Conservation (phyloP, 2,797 vertebrate genomes). For the Phalloptychus januarius region DNA sequence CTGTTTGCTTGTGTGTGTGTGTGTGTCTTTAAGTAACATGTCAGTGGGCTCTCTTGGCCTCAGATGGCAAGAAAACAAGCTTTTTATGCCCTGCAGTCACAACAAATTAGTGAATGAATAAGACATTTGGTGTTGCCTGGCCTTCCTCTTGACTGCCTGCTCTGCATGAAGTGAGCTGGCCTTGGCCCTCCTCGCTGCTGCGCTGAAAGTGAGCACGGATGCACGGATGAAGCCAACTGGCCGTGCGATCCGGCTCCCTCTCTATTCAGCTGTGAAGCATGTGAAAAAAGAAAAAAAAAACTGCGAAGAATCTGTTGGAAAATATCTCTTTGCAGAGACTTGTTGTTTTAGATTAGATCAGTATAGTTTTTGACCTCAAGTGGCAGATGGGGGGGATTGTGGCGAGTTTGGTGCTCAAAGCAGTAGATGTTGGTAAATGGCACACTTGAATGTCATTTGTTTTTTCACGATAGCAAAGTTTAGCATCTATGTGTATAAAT, state of each 20-base stretch:
- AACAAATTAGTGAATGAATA: conserved; percentile 84
- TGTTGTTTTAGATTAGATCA: conserved; percentile 10
- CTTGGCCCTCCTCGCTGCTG: conserved; percentile 60
- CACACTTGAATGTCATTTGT: conserved; percentile 12
- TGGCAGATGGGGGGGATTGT: background rate
- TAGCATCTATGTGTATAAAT: too few species aligned
- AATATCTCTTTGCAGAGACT: conserved; percentile 8
- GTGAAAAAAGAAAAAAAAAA: background rate
- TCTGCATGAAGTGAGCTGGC: conserved; percentile 77
- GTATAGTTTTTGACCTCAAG: background rate
- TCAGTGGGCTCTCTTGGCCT: conserved; percentile 77
- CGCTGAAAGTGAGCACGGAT: conserved; percentile 54
- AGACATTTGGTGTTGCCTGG: conserved; percentile 85
- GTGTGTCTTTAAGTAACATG: conserved; percentile 63
- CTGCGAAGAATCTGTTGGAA: conserved; percentile 15
- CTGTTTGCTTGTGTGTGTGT: conserved; percentile 26
- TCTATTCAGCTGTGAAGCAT: conserved; percentile 23
- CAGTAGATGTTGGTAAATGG: conserved; percentile 8
- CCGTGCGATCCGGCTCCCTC: conserved; percentile 50
- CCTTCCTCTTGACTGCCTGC: conserved; percentile 83
- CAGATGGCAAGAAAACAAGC: conserved; percentile 83
- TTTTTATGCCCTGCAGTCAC: conserved; percentile 84
- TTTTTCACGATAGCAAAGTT: background rate
- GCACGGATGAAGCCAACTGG: conserved; percentile 60
- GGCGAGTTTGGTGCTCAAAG: background rate